Evolutionary conservation across 2,797 vertebrate species (phyloP), one percentile per base, ranked within the genome.

Genomic region (Brachyrhaphis roseni): DNA sequence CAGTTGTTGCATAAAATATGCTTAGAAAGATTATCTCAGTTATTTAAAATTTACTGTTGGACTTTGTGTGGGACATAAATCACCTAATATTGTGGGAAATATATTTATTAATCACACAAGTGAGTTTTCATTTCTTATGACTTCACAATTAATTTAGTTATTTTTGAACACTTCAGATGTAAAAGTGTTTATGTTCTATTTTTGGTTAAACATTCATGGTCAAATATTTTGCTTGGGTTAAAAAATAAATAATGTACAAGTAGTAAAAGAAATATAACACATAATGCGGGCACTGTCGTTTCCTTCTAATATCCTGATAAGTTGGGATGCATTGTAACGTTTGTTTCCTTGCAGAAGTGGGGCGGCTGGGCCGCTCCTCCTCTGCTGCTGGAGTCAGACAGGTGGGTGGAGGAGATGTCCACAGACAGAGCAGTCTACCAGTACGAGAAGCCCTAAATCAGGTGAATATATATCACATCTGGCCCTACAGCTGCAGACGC

Each of bases 341-440:
- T 85, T 91, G 82, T 90, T 89, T 90, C 83, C 77, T 83, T 92
- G 36, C 94, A 98, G 97, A 98, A 93, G 95, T 97, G 88, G 96
- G 97, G 89, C 97, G 97, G 82, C 96, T 98, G 88, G 97, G 98
- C 72, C 97, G 97, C 78, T 98, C 98, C 0, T 97, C 97, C 78
- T 98, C 98, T 90, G 97, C 97, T 82, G 97, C 98, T 0, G 97
- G 97, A 74, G 97, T 97, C 68, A 97, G 97, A 77, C 97, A 97
- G 76, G 95, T 95, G 62, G 95, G 91, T 81, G 93, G 94, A 89
- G 95, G 95, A 88, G 96, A 97, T 28, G 93, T 95, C 51, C 96
- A 96, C 75, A 95, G 97, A 79, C 97, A 97, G 85, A 97, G 96
- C 94, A 97, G 97, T 87, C 95, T 97, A 84, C 96, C 97, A 71